A percentile compares a stretch with the other conserved stretches of the same genome.
Conservation (phyloP, 2,113 vertebrate genomes). For the Crotalus tigris region DNA sequence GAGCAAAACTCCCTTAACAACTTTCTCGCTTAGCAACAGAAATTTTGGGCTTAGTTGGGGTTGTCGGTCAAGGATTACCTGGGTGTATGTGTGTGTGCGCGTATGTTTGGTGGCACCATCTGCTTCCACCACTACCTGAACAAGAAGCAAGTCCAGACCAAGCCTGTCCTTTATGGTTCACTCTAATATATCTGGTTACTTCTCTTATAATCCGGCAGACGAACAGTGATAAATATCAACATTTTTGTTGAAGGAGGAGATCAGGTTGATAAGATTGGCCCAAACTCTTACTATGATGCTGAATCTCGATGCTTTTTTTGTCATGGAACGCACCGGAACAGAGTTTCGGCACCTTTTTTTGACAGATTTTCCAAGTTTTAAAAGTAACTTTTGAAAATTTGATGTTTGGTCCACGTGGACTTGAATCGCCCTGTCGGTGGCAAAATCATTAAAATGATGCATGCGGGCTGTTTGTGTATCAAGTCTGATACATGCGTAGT, state of each 20-base stretch:
- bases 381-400: no score
- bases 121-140: no score
- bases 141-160: neutral
- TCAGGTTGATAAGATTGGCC: neutral
- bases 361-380: no score
- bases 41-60: neutral
- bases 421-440: no score
- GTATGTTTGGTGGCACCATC: no score
- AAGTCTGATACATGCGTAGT: no score
- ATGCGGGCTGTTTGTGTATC: no score
- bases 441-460: no score
- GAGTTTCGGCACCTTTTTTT: no score
- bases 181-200: neutral
- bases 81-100: no score
- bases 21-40: neutral
- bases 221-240: neutral
- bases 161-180: neutral
- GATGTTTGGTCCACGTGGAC: no score
- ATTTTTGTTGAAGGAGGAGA: neutral
- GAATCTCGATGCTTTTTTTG: neutral
- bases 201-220: neutral
- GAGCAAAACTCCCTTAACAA: neutral
- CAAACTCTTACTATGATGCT: neutral
- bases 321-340: no score
- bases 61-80: neutral